Evolutionary conservation across 2,888 invertebrate genomes (phyloP), one percentile per base, ranked within the genome.

Genomic region (Ochlodes sylvanus): DNA sequence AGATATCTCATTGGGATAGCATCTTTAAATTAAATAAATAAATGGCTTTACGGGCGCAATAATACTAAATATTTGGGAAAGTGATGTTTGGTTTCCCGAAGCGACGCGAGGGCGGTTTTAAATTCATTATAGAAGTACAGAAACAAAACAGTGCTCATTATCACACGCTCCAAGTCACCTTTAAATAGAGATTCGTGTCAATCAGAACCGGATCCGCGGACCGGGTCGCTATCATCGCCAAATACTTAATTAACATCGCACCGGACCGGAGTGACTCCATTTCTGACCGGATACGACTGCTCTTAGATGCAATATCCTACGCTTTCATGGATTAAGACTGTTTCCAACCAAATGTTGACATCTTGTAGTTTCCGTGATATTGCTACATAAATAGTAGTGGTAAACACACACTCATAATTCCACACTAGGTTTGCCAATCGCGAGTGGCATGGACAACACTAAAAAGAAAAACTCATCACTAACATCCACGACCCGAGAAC

Each of bases 201-300:
- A 52, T 21, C 12, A 32, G 52, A 63, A 63, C 63, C 54, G 63
- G 63, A 54, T 47, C 27, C 41, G 7, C 54, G 41, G 52, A 52
- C 38, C 52, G 50, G 21, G 62, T 62, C 62, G 52, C 41, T 54
- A 63, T 63, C 63, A 54, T 54, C 63, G 54, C 54, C 63, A 63
- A 63, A 63, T 63, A 42, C 62, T 52, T 62, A 62, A 63, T 63
- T 63, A 63, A 54, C 21, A 52, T 41, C 15, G 42, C 54, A 41
- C 54, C 54, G 54, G 63, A 54, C 41, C 63, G 61, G 61, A 50
- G 12, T 17, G 19, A 50, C 61, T 41, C 54, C 63, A 38, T 63
- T 54, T 41, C 21, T 27, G 54, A 38, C 63, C 64, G 64, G 64
- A 64, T 47, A 34, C 47, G 47, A 44, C 19, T 27, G 41, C 50